These are phyloP conservation scores for Bombus terrestris DNA, from an alignment of 1,140 invertebrate genomes.

Conservation along the genomic window DNA sequence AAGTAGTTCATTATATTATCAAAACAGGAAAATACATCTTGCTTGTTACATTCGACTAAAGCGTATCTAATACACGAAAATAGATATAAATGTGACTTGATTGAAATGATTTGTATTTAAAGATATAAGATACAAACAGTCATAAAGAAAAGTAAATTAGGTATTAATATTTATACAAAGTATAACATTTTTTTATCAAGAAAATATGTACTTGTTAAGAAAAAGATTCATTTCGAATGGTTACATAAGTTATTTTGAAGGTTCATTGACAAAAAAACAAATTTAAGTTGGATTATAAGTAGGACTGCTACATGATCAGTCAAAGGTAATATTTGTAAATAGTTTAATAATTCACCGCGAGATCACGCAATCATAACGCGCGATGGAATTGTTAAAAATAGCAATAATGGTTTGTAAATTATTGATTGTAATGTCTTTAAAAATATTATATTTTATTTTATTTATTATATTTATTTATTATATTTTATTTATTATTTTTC, in stretches of 20 bases:
- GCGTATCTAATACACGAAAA: not conserved
- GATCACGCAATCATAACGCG: not conserved
- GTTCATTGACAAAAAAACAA: not conserved
- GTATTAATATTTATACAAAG: not conserved
- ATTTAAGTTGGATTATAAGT: not conserved
- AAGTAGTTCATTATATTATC: not conserved
- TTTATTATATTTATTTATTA: too few relatives aligned
- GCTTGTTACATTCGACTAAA: not conserved
- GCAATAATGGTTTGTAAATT: not conserved
- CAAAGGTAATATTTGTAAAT: constrained; percentile 2
- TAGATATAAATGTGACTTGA: not conserved
- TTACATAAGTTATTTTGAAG: not conserved
- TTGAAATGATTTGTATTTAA: not conserved
- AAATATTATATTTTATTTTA: not conserved
- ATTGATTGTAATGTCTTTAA: not conserved
- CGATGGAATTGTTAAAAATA: constrained; percentile 23
- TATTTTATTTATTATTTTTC: too few relatives aligned
- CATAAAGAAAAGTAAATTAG: not conserved
- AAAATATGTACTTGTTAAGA: not conserved
- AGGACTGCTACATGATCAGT: not conserved
- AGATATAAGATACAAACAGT: not conserved
- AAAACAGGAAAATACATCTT: not conserved
- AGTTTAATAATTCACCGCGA: not conserved
- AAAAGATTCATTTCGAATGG: not conserved
- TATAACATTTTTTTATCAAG: not conserved